Conservation (phyloP, 2,113 vertebrate species). For the Chunga burmeisteri region DNA sequence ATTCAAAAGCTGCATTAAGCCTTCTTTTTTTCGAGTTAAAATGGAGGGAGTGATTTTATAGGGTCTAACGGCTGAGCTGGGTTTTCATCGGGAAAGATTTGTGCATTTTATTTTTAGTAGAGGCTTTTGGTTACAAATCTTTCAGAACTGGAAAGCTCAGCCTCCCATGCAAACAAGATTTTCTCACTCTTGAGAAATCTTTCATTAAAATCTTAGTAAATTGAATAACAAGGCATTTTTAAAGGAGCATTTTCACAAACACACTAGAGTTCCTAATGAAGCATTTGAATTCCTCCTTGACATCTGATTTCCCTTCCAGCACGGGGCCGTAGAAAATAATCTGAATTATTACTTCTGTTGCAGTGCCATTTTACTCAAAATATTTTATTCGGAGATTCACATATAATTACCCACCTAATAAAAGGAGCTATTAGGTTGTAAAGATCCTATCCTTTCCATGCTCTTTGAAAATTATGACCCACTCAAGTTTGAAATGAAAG, state of each 20-base stretch:
- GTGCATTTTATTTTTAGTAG: neutral
- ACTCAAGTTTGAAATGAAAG: conserved; percentile 80
- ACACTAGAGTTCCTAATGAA: conserved; percentile 55
- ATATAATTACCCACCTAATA: conserved; percentile 77
- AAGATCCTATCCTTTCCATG: conserved; percentile 73
- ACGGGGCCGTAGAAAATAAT: conserved; percentile 61
- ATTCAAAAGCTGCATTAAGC: neutral
- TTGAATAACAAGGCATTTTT: conserved; percentile 33
- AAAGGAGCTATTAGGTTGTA: conserved; percentile 78
- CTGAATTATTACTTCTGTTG: conserved; percentile 73
- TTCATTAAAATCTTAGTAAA: conserved; percentile 42
- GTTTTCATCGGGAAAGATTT: neutral
- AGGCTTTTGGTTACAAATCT: neutral
- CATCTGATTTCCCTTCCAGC: conserved; percentile 46
- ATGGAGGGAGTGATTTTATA: neutral
- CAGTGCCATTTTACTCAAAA: conserved; percentile 72
- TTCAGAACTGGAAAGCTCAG: neutral
- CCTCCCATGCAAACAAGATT: neutral
- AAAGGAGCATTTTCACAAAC: conserved; percentile 43
- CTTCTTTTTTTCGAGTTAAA: neutral
- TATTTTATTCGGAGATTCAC: conserved; percentile 73
- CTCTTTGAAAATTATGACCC: conserved; percentile 76
- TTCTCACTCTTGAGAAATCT: neutral
- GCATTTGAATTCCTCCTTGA: conserved; percentile 63
- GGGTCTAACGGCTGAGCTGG: neutral